Base-by-base conservation (phyloP, 2,797 vertebrate species). In the Rhabdophis nuchalis region DNA sequence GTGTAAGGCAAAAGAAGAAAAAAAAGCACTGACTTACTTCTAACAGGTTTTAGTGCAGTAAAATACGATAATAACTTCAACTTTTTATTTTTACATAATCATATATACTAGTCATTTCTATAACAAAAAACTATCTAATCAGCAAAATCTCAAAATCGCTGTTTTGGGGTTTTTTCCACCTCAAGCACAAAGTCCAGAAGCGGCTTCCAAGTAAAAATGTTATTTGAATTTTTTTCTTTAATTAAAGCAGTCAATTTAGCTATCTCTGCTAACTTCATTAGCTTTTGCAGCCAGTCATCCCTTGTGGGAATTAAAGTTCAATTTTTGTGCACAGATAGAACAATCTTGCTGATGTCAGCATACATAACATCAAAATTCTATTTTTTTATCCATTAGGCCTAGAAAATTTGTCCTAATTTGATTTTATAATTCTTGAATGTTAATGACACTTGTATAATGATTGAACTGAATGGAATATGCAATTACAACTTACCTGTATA, bases 401-500 rank as follows among this genome's bases (percentile, higher is more conserved):
- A 72, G 32, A 72, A 72, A 72, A 36, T 32, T 8, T 36, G 68
- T 72, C 16, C 1, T 41, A 50, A 32, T 56, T 18, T 10, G 82
- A 9, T 86, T 89, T 92, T 72, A 89, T 12, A 86, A 18, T 54
- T 60, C n/a, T n/a, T 46, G 53, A 16, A 85, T 8, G n/a, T 23
- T 27, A 90, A 3, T 14, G 41, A 87, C 87, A 53, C n/a, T 53
- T 60, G 29, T 46, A 82, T 2, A 50, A 13, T 60, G 11, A 27
- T n/a, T 25, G 53, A 32, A 58, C 41, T n/a, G 68, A 68, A 50
- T 23, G 18, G 13, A 64, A 77, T 25, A 25, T 25, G 91, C 8
- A 92, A 52, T 25, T 18, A 92, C 50, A 2, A 60, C 96, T 96
- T 96, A 99, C 99, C 98, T 99, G 99, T 96, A 99, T 98, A 97